Conservation (phyloP, 2,113 vertebrate genomes). For the Natator depressus region DNA sequence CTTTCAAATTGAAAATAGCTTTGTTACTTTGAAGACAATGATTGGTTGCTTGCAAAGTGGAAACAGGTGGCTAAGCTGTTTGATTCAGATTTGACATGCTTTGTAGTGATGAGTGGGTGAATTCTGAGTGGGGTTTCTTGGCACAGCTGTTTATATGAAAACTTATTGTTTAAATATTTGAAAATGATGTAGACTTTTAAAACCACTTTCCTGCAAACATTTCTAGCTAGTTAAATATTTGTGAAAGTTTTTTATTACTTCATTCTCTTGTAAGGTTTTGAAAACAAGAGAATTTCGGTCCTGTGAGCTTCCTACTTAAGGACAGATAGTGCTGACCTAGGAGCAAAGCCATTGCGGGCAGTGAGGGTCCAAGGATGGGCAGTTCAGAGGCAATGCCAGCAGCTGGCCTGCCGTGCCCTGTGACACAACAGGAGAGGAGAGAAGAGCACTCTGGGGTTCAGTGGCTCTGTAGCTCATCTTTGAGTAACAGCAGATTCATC, state of each 20-base stretch:
- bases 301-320: rapidly evolving
- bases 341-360: rapidly evolving
- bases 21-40: constrained; percentile 40
- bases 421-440: not conserved
- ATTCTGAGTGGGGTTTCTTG: not conserved
- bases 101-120: not conserved
- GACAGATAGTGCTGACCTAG: rapidly evolving
- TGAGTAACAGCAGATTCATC: not conserved
- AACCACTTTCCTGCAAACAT: not conserved
- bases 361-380: too few relatives aligned
- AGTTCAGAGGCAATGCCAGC: not conserved
- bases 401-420: not conserved
- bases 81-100: not conserved
- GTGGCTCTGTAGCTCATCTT: not conserved
- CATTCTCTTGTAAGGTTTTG: rapidly evolving
- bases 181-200: not conserved
- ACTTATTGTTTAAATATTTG: not conserved
- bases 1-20: constrained; percentile 48
- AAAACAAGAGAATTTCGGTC: rapidly evolving
- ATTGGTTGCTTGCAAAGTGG: constrained; percentile 25
- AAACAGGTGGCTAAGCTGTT: constrained; percentile 8
- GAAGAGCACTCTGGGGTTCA: not conserved
- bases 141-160: constrained; percentile 33
- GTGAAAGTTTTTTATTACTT: not conserved
- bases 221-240: rapidly evolving